phyloP scores from a whole-genome alignment of 2,113 vertebrate species.

The Microcebus murinus region DNA sequence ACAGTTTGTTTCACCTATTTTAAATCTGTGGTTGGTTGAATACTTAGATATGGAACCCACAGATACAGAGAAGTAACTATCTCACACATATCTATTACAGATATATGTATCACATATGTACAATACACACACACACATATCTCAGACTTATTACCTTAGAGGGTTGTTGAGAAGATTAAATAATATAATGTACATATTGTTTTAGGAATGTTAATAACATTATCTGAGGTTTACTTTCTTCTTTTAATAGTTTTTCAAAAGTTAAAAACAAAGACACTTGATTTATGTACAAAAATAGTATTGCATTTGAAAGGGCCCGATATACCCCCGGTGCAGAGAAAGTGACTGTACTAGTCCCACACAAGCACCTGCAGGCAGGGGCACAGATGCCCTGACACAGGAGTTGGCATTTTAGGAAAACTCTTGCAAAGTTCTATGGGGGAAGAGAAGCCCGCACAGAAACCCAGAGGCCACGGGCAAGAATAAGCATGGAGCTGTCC shows the following conservation, averaged over 20 bases:
- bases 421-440: not conserved
- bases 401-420: not conserved
- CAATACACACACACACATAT: not conserved
- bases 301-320: not conserved
- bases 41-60: not conserved
- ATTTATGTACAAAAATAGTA: not conserved
- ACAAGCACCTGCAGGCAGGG: not conserved
- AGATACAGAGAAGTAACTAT: not conserved
- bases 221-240: not conserved
- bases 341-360: not conserved
- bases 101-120: not conserved
- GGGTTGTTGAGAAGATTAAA: not conserved
- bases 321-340: not conserved
- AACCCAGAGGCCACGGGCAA: not conserved
- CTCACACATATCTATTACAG: not conserved
- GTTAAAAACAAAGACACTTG: not conserved
- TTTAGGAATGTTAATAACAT: not conserved
- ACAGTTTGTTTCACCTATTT: not conserved
- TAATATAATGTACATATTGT: not conserved
- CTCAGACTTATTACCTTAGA: not conserved
- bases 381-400: not conserved
- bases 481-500: not conserved
- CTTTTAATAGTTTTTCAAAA: not conserved
- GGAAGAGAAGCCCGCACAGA: not conserved
- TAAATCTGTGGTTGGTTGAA: not conserved